Evolutionary conservation across 2,888 invertebrate genomes (phyloP).

Genomic region (Plebejus anna): DNA sequence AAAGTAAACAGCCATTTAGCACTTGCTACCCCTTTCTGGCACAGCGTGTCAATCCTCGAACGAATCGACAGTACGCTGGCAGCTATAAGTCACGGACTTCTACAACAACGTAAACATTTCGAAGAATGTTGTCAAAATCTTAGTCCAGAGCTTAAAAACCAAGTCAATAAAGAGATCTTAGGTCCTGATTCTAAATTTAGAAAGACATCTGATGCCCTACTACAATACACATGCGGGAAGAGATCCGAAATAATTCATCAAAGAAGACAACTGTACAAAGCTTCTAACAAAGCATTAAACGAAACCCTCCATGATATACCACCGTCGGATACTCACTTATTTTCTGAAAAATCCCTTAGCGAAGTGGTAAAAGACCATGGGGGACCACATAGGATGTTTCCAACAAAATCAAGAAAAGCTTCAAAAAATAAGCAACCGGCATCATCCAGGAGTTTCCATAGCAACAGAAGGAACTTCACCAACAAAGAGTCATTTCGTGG

Average conservation of each 20-base stretch:
- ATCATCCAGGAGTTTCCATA: conserved; percentile 1
- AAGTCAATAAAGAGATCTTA: background rate
- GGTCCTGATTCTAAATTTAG: conserved; percentile 9
- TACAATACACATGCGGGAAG: conserved; percentile 19
- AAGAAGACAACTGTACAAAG: conserved; percentile 28
- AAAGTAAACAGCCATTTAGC: background rate
- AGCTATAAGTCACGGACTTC: background rate
- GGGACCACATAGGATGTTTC: conserved; percentile 23
- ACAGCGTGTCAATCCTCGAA: too few relatives aligned
- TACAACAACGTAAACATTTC: conserved; percentile 3
- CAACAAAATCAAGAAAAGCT: conserved; percentile 4
- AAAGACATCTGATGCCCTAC: conserved; percentile 2
- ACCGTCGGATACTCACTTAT: background rate
- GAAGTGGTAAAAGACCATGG: background rate
- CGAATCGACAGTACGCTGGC: conserved; percentile 8
- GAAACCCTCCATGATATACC: conserved; percentile 19
- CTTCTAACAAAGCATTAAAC: conserved; percentile 23
- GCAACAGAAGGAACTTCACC: conserved; percentile 21
- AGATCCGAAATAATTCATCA: conserved; percentile 32
- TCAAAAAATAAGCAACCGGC: background rate
- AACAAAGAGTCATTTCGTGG: conserved; percentile 15
- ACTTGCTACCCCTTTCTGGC: too few relatives aligned
- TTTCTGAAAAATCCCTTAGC: background rate
- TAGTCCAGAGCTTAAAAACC: background rate
- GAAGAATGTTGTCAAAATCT: conserved; percentile 17